These are phyloP conservation scores for Staurois parvus DNA, from an alignment of 2,797 vertebrate genomes.

Conservation along the genomic window DNA sequence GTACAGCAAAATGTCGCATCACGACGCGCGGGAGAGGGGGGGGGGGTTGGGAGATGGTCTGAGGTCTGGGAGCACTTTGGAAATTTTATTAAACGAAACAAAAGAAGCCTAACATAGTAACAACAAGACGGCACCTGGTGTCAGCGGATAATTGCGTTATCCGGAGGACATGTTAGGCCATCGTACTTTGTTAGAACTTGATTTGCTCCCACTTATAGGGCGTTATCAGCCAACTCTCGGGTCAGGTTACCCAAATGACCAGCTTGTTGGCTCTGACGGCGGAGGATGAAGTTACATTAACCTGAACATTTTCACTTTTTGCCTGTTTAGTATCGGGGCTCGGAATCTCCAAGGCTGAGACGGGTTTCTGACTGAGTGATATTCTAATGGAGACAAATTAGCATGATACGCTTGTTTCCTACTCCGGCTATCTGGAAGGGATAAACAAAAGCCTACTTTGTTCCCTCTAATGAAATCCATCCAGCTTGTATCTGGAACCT, in stretches of 20 bases:
- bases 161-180: constrained; percentile 79
- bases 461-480: constrained; percentile 61
- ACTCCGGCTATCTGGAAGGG: constrained; percentile 54
- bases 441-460: constrained; percentile 58
- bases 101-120: constrained; percentile 83
- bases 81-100: constrained; percentile 89
- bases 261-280: constrained; percentile 58
- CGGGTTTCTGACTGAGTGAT: constrained; percentile 61
- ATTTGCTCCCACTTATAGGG: constrained; percentile 74
- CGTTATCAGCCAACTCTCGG: constrained; percentile 65
- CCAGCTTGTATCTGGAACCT: constrained; percentile 54
- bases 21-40: too few species aligned
- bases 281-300: constrained; percentile 62
- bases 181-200: constrained; percentile 76
- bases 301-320: constrained; percentile 54
- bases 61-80: constrained; percentile 91
- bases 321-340: constrained; percentile 59
- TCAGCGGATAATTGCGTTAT: constrained; percentile 87
- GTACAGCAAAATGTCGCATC: constrained; percentile 68
- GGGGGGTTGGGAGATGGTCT: constrained; percentile 77
- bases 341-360: constrained; percentile 46
- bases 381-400: constrained; percentile 65
- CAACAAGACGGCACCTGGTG: constrained; percentile 86
- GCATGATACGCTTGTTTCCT: constrained; percentile 59
- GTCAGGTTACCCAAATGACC: constrained; percentile 65